A percentile compares a stretch with the other conserved stretches of the same genome.
phyloP scores from a whole-genome alignment of 2,113 vertebrate species.

The Lycaon pictus region DNA sequence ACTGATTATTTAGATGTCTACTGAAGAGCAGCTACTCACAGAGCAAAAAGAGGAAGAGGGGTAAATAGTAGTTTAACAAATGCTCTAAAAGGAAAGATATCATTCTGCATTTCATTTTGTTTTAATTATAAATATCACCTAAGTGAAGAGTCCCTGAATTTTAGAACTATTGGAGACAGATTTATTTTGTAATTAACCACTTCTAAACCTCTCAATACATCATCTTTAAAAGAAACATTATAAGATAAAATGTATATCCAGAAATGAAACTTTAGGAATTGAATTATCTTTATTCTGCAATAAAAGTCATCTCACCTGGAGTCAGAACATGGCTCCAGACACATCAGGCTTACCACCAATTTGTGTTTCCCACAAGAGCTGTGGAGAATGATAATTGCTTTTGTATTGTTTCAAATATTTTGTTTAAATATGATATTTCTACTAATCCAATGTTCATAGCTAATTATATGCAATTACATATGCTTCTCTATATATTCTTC shows the following conservation, averaged over 20 bases:
- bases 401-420: not conserved
- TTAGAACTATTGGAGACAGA: not conserved
- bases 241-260: not conserved
- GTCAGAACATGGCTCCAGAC: not conserved
- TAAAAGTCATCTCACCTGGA: not conserved
- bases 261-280: not conserved
- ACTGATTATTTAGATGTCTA: not conserved
- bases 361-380: not conserved
- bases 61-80: not conserved
- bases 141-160: not conserved
- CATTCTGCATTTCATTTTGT: not conserved
- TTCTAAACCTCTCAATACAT: not conserved
- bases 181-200: not conserved
- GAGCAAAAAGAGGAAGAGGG: not conserved
- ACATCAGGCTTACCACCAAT: not conserved
- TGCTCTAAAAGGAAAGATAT: not conserved
- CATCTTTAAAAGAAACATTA: not conserved
- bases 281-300: not conserved
- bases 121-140: not conserved
- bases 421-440: constrained; percentile 16
- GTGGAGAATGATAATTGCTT: not conserved
- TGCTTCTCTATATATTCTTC: not conserved
- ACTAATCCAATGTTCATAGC: not conserved
- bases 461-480: not conserved
- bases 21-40: not conserved